phyloP scores from a whole-genome alignment of 2,888 invertebrate genomes.

The Tetanocera ferruginea region DNA sequence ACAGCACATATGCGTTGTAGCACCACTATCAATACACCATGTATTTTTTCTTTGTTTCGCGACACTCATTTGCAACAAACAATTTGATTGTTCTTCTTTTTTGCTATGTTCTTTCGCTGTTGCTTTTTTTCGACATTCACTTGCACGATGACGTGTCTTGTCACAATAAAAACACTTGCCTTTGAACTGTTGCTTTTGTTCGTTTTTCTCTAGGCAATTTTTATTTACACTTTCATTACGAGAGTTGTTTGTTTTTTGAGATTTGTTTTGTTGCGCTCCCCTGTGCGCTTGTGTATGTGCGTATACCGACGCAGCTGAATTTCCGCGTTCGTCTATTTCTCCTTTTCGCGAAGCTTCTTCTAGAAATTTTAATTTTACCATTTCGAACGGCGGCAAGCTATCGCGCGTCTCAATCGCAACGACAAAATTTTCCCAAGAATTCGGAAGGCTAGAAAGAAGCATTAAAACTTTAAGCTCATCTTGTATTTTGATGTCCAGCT shows the following conservation, averaged over 20 bases:
- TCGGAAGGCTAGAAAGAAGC: neutral
- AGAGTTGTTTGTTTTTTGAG: neutral
- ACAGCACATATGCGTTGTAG: conserved; percentile 8
- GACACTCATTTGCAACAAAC: neutral
- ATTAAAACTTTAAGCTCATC: neutral
- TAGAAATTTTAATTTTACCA: neutral
- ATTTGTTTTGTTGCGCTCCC: neutral
- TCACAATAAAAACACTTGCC: neutral
- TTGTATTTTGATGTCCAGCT: neutral
- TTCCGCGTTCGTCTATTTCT: neutral
- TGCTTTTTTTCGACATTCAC: neutral
- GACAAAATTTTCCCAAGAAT: neutral
- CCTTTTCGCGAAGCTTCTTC: neutral
- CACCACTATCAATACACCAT: conserved; percentile 18
- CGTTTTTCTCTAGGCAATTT: too few species aligned
- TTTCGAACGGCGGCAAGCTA: neutral
- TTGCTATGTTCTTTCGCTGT: neutral
- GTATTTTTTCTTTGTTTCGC: conserved; percentile 6
- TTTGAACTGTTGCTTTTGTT: neutral
- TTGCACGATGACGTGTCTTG: neutral
- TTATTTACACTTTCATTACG: too few species aligned
- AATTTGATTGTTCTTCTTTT: neutral
- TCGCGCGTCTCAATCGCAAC: neutral
- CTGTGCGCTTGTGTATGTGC: neutral
- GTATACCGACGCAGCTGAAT: neutral